Evolutionary conservation across 2,113 vertebrate genomes (phyloP), one percentile per base, ranked within the genome.

Genomic region (Antechinus flavipes): DNA sequence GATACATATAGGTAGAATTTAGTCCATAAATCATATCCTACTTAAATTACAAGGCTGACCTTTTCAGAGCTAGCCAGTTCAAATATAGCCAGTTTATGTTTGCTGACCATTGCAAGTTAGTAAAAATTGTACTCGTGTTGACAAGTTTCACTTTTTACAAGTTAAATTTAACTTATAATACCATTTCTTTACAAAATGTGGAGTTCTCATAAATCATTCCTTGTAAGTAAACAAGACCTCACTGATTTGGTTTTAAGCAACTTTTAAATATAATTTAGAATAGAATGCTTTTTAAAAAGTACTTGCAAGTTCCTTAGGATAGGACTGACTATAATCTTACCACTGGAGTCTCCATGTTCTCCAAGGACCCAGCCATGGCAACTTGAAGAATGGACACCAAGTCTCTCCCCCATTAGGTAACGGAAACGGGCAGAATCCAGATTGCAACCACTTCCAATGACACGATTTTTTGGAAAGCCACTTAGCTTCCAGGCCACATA

Each of bases 401-500:
- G 98, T 94, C 99, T 99, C 97, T 99, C 99, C 55, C 99, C 99
- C 99, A 99, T 99, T 49, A 99, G 98, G 97, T 99, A 99, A 93
- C 99, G 99, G 99, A 99, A 99, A 56, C 99, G 99, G 90, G 99
- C 99, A 0, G 99, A 99, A 97, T 99, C 99, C 98, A 99, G 98
- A 93, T 99, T 99, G 96, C 99, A 99, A 97, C 99, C 99, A 0
- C 99, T 99, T 90, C 99, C 99, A 9, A 99, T 99, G 90, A 99
- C 99, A 0, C 99, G 99, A 98, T 99, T 98, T 95, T 99, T 99
- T 93, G 99, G 99, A 98, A 99, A 99, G 30, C 99, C 99, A 9
- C 99, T 99, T 98, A 99, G 99, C 98, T 99, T 99, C 99, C 99
- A 99, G 92, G 99, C 99, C 98, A 99, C 99, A 0, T 99, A 99